phyloP scores from a whole-genome alignment of 2,113 vertebrate species.

The Nesogale talazaci region DNA sequence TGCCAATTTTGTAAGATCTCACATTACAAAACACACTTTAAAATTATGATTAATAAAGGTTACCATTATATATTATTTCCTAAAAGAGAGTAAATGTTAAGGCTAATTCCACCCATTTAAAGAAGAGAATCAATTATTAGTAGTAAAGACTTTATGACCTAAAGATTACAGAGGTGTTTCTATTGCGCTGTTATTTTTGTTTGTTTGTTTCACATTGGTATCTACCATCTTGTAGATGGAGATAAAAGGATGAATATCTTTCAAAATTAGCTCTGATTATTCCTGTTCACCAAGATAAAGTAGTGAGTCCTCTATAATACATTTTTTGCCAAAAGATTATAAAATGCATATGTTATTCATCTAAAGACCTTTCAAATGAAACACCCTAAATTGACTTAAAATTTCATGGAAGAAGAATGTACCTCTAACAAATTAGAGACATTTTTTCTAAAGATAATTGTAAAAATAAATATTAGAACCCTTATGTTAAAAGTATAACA shows the following conservation, averaged over 20 bases:
- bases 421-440: slow-evolving; percentile 67
- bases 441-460: slow-evolving; percentile 59
- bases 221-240: slow-evolving; percentile 7
- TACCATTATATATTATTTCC: slow-evolving; percentile 43
- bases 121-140: neutral
- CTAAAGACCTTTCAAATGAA: slow-evolving; percentile 58
- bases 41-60: too few relatives aligned
- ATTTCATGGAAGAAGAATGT: slow-evolving; percentile 68
- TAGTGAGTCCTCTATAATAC: slow-evolving; percentile 38
- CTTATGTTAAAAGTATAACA: slow-evolving; percentile 49
- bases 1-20: slow-evolving; percentile 30
- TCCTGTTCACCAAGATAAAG: slow-evolving; percentile 51
- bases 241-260: slow-evolving; percentile 19
- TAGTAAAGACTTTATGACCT: neutral
- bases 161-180: neutral
- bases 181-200: neutral
- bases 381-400: slow-evolving; percentile 66
- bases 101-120: neutral
- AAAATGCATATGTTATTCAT: slow-evolving; percentile 69
- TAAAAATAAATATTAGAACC: slow-evolving; percentile 31
- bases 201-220: slow-evolving; percentile 8
- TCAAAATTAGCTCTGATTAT: slow-evolving; percentile 44
- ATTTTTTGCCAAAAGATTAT: slow-evolving; percentile 59
- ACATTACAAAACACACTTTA: neutral
- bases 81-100: slow-evolving; percentile 41